Conservation (phyloP, 2,113 vertebrate genomes). For the Psettodes erumei region DNA sequence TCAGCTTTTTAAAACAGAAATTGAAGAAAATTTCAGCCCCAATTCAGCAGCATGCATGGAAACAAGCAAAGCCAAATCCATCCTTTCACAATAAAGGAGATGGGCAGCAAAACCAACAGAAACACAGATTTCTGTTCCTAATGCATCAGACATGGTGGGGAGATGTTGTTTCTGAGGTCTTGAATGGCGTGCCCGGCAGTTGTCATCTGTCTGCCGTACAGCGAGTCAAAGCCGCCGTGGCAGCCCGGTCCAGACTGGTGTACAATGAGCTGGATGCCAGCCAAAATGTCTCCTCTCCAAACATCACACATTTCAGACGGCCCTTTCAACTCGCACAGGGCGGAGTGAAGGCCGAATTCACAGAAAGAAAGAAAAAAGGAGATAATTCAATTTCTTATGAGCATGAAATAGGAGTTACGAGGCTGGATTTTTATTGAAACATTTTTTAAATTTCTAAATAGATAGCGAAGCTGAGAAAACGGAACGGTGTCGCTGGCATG, state of each 20-base stretch:
- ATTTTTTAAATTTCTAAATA: constrained; percentile 1
- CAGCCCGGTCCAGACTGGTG: constrained; percentile 74
- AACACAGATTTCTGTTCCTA: constrained; percentile 64
- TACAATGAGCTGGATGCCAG: constrained; percentile 81
- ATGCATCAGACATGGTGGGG: constrained; percentile 64
- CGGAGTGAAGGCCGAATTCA: constrained; percentile 41
- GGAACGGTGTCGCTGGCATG: constrained; percentile 9
- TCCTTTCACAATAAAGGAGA: constrained; percentile 50
- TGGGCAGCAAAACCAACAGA: constrained; percentile 43
- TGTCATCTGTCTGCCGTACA: constrained; percentile 71
- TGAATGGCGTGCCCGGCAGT: constrained; percentile 65
- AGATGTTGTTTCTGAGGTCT: constrained; percentile 61
- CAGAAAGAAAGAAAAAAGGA: constrained; percentile 14
- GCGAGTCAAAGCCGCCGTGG: constrained; percentile 66
- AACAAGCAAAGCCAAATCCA: constrained; percentile 48
- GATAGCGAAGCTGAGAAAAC: constrained; percentile 9
- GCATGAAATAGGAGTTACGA: constrained; percentile 50
- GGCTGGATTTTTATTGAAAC: constrained; percentile 33
- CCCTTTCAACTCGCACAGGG: constrained; percentile 66
- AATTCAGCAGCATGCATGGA: constrained; percentile 21
- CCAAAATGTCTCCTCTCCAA: constrained; percentile 81
- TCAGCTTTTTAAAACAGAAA: constrained; percentile 21
- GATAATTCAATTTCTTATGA: constrained; percentile 50
- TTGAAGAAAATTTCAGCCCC: constrained; percentile 2
- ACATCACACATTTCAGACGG: constrained; percentile 71